Evolutionary conservation across 2,797 vertebrate genomes (phyloP).

Genomic region (Momotus momota): DNA sequence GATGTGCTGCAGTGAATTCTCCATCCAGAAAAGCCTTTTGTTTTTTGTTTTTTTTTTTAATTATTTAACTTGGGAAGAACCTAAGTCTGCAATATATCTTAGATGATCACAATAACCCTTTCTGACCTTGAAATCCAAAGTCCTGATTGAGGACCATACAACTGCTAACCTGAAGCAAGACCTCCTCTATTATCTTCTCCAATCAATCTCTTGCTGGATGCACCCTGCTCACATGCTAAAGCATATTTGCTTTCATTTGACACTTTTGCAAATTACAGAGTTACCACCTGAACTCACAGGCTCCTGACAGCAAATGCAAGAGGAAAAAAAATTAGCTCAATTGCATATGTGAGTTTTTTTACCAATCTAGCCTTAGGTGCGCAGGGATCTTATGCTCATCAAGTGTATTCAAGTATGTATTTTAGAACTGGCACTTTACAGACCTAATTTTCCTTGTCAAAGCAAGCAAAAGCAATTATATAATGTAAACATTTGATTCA

Average conservation of each 20-base stretch:
- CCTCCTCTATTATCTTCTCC: neutral
- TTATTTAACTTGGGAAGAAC: neutral
- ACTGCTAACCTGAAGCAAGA: neutral
- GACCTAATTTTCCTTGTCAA: slow-evolving; percentile 59
- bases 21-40: neutral
- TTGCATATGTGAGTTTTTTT: neutral
- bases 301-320: neutral
- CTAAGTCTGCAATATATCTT: neutral
- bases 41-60: neutral
- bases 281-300: slow-evolving; percentile 22
- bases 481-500: slow-evolving; percentile 70
- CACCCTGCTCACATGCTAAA: neutral
- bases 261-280: slow-evolving; percentile 42
- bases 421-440: slow-evolving; percentile 39
- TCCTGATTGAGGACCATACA: neutral
- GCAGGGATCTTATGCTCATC: slow-evolving; percentile 4
- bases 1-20: neutral
- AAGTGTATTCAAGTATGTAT: slow-evolving; percentile 44
- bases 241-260: slow-evolving; percentile 13
- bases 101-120: neutral
- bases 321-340: neutral
- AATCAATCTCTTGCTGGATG: neutral
- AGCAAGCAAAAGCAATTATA: slow-evolving; percentile 65
- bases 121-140: neutral
- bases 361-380: slow-evolving; percentile 17